Evolutionary conservation across 2,113 vertebrate species (phyloP).

Genomic region (Illadopsis cleaveri): DNA sequence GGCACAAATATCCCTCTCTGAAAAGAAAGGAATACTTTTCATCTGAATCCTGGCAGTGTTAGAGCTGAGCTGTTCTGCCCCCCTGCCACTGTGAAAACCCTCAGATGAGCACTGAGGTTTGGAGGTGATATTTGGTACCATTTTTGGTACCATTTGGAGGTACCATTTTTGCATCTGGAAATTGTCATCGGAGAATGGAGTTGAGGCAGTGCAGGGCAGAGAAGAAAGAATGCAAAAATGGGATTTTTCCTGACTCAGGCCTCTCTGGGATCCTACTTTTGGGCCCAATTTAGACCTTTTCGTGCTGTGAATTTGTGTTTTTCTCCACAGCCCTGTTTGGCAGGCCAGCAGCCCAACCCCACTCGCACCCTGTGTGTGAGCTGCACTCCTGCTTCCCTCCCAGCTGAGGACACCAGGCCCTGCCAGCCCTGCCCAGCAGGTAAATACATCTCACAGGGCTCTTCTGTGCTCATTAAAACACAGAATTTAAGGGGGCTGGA

Average conservation of each 20-base stretch:
- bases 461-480: background rate
- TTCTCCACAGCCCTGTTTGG: slow-evolving; percentile 55
- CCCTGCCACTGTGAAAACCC: background rate
- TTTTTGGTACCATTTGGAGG: no score
- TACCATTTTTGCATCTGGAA: background rate
- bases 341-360: slow-evolving; percentile 74
- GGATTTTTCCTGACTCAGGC: background rate
- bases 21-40: background rate
- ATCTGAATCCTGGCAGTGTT: background rate
- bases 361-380: slow-evolving; percentile 60
- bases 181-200: background rate
- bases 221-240: background rate
- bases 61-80: background rate
- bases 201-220: background rate
- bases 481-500: background rate
- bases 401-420: slow-evolving; percentile 45
- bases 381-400: slow-evolving; percentile 70
- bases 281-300: background rate
- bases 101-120: background rate
- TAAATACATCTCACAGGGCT: background rate
- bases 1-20: background rate
- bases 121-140: background rate
- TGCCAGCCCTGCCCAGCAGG: slow-evolving; percentile 82
- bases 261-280: background rate
- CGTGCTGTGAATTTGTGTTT: background rate